These are phyloP conservation scores for Mactromeris polynyma DNA, from an alignment of 2,888 invertebrate genomes.

Conservation along the genomic window DNA sequence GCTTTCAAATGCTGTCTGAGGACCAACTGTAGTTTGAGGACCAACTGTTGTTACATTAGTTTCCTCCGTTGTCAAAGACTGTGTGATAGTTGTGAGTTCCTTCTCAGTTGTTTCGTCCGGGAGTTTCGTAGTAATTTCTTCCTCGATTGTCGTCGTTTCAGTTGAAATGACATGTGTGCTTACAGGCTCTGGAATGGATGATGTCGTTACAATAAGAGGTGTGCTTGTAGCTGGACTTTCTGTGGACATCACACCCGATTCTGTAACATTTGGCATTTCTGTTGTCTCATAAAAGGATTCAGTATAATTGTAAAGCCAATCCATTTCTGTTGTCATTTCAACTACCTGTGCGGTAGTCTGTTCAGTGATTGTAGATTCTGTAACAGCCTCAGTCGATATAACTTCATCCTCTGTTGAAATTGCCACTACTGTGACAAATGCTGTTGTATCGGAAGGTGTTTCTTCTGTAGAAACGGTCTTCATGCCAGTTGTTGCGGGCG, in stretches of 20 bases:
- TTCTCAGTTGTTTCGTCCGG: neutral
- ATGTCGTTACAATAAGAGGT: neutral
- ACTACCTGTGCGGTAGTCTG: neutral
- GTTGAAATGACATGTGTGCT: neutral
- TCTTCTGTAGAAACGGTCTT: neutral
- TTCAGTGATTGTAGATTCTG: neutral
- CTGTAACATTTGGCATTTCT: neutral
- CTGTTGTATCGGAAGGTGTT: neutral
- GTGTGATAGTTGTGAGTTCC: neutral
- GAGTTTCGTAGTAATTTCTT: neutral
- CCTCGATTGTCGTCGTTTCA: neutral
- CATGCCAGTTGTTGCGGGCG: neutral
- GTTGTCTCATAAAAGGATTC: neutral
- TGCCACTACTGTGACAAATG: neutral
- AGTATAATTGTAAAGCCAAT: neutral
- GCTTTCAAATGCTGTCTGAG: neutral
- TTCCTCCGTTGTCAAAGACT: neutral
- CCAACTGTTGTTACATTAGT: neutral
- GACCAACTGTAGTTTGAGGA: neutral
- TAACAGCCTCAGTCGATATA: neutral
- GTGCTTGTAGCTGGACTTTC: neutral
- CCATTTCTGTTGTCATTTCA: neutral
- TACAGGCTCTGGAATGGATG: neutral
- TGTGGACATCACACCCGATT: neutral
- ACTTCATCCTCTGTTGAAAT: neutral